These are phyloP conservation scores for Gallinago nigripennis DNA, from an alignment of 2,797 vertebrate species.

Conservation along the genomic window DNA sequence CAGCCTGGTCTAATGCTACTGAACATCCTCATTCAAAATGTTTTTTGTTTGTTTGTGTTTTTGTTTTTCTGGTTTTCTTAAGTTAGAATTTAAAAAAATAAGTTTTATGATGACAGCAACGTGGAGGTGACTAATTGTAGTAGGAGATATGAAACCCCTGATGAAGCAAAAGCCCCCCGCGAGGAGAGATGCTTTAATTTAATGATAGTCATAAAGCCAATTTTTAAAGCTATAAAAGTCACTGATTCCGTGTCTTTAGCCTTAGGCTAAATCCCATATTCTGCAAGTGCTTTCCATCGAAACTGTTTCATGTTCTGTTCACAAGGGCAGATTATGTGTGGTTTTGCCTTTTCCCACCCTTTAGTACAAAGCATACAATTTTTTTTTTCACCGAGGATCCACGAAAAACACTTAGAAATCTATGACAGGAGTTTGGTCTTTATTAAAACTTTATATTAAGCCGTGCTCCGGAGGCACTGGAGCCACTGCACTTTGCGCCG, in stretches of 20 bases:
- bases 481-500: not conserved
- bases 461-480: not conserved
- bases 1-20: not conserved
- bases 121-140: not conserved
- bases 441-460: not conserved
- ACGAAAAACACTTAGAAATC: not conserved
- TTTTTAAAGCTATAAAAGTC: slow-evolving; percentile 49
- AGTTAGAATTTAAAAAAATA: not conserved
- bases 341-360: not conserved
- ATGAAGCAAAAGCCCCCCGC: not conserved
- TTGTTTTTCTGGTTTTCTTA: not conserved
- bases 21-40: not conserved
- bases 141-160: not conserved
- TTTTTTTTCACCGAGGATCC: not conserved
- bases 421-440: not conserved
- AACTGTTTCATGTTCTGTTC: not conserved
- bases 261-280: not conserved
- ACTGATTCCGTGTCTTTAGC: not conserved
- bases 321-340: not conserved
- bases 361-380: not conserved
- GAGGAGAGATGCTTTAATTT: slow-evolving; percentile 17
- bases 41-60: not conserved
- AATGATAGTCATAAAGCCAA: slow-evolving; percentile 22
- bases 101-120: not conserved
- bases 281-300: not conserved